Evolutionary conservation across 2,797 vertebrate genomes (phyloP).

Genomic region (Helicolenus hilgendorfi): DNA sequence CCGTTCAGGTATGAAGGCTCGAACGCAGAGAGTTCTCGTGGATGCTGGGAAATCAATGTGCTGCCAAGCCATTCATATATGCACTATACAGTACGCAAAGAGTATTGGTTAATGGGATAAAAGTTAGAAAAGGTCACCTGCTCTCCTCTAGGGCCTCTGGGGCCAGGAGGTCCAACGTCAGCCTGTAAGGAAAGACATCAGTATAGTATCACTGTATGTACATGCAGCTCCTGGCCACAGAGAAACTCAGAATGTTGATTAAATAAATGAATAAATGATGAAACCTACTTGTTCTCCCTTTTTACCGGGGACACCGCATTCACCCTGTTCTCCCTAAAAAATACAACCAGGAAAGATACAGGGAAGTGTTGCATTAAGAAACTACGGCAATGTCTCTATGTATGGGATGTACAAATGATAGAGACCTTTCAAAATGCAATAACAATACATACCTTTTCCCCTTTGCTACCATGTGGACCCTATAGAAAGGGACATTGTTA

Average conservation of each 20-base stretch:
- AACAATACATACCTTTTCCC: conserved; percentile 89
- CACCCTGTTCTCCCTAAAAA: conserved; percentile 82
- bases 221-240: background rate
- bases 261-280: background rate
- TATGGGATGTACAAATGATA: background rate
- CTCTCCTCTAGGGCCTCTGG: conserved; percentile 81
- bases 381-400: background rate
- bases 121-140: conserved; percentile 68
- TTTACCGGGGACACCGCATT: conserved; percentile 79
- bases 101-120: background rate
- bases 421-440: background rate
- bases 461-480: conserved; percentile 90
- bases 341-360: background rate
- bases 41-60: background rate
- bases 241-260: too few species aligned
- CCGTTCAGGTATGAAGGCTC: conserved; percentile 35
- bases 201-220: background rate
- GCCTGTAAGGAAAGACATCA: conserved; percentile 72
- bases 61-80: background rate
- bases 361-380: background rate
- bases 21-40: background rate
- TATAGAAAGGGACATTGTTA: conserved; percentile 49
- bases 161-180: conserved; percentile 71
- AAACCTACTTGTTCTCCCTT: conserved; percentile 84
- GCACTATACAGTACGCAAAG: background rate